Evolutionary conservation across 1,140 invertebrate species (phyloP).

Genomic region (Bombus affinis): DNA sequence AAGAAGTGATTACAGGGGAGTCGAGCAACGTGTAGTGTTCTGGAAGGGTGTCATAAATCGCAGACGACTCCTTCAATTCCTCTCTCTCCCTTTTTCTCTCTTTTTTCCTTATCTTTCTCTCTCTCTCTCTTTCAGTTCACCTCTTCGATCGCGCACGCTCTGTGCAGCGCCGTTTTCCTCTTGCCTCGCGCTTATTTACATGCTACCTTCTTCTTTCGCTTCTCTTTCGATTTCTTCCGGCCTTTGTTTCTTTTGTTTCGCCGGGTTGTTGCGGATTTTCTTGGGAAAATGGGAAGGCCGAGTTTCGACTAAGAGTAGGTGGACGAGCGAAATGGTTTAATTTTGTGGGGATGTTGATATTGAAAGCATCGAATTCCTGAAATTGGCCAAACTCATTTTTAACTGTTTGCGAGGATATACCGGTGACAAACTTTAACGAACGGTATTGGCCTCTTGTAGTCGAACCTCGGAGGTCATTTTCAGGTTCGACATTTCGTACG

Average conservation of each 20-base stretch:
- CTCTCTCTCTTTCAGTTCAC: too few species aligned
- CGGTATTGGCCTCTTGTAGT: too few species aligned
- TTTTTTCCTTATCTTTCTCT: rapidly evolving
- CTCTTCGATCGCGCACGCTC: not conserved
- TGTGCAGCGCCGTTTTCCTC: not conserved
- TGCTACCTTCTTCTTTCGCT: constrained; percentile 5
- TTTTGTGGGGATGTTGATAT: too few species aligned
- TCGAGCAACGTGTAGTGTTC: constrained; percentile 30
- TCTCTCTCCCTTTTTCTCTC: too few species aligned
- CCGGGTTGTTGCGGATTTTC: not conserved
- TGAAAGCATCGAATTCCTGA: too few species aligned
- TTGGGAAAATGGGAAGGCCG: rapidly evolving
- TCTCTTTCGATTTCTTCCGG: not conserved
- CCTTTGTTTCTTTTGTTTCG: not conserved
- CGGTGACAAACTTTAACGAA: too few species aligned
- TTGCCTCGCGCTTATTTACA: constrained; percentile 19
- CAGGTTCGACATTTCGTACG: too few species aligned
- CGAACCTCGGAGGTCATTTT: too few species aligned
- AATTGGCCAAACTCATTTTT: too few species aligned
- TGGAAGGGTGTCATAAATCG: constrained; percentile 53
- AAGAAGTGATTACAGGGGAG: constrained; percentile 49
- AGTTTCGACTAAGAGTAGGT: not conserved
- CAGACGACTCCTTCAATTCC: constrained; percentile 23
- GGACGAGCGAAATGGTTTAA: not conserved
- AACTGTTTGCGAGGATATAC: too few species aligned